A percentile compares a stretch with the other conserved stretches of the same genome.
These are phyloP conservation scores for Zele albiditarsus DNA, from an alignment of 2,888 invertebrate genomes.

Conservation along the genomic window DNA sequence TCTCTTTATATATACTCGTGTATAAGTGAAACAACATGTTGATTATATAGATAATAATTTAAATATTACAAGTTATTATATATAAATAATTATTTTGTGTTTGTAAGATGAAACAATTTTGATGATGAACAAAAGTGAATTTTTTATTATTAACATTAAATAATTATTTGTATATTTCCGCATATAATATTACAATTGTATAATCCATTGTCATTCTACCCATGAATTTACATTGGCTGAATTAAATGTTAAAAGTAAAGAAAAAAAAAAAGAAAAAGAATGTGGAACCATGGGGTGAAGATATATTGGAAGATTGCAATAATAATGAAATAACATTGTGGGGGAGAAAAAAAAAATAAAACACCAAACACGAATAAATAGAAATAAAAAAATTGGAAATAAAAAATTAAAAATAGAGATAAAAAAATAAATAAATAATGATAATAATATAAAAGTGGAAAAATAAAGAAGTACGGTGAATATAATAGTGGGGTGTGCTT, in stretches of 20 bases:
- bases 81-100: no score
- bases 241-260: background rate
- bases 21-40: no score
- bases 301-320: background rate
- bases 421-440: conserved; percentile 35
- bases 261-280: background rate
- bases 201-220: no score
- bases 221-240: background rate
- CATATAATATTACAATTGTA: no score
- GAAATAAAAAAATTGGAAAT: background rate
- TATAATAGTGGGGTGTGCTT: conserved; percentile 56
- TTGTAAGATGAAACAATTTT: no score
- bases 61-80: no score
- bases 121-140: no score
- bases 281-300: background rate
- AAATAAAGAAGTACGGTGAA: conserved; percentile 54
- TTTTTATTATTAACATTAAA: no score
- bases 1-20: background rate
- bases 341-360: background rate
- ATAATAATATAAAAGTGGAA: conserved; percentile 61
- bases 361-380: background rate
- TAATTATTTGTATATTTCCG: no score
- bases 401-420: conserved; percentile 37
- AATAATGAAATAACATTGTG: background rate
- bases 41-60: no score